Base-by-base conservation (phyloP, 2,888 invertebrate species). In the Junonia oenone region DNA sequence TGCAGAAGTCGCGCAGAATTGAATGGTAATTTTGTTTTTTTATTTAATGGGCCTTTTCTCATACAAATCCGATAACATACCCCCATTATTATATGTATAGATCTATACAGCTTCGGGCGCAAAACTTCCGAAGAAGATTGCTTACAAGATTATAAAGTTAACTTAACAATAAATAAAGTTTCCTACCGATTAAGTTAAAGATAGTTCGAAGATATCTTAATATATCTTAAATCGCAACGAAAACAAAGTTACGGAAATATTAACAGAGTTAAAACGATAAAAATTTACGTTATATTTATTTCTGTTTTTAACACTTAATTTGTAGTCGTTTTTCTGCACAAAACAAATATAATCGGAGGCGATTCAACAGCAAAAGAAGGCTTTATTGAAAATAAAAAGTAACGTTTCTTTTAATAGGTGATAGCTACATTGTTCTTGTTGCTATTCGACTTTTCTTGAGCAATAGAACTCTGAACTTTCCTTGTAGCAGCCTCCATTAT, bases 391-490 rank as follows among this genome's bases (percentile, higher is more conserved):
- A 29, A 29, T 35, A 46, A 46, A 27, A 15, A 45, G 15, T 29
- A 46, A 52, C 6, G 19, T 37, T 37, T 45, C 5, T 19, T 52
- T 52, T 52, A 52, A 52, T 45, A 35, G 35, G 45, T 37, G 29
- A 45, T 13, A 19, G 29, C 52, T 2, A 19, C 37, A 45, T 52
- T 52, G 52, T 46, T 29, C 52, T 37, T 11, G 19, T 19, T 29
- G 13, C 27, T 43, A 1, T 15, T 37, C 37, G 15, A 37, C 14
- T 37, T 37, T 37, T 6, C 15, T n/a, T 15, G 14, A 14, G 15
- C 15, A 37, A 14, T 15, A 37, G 3, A 1, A 14, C n/a, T 2
- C 6, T 6, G 6, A 37, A 14, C 6, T 8, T 37, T 37, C 31
- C 31, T 33, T 33, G 2, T n/a, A 2, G n/a, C 11, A n/a, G n/a